Conservation (phyloP, 2,888 invertebrate genomes). For the Ochropleura plecta region DNA sequence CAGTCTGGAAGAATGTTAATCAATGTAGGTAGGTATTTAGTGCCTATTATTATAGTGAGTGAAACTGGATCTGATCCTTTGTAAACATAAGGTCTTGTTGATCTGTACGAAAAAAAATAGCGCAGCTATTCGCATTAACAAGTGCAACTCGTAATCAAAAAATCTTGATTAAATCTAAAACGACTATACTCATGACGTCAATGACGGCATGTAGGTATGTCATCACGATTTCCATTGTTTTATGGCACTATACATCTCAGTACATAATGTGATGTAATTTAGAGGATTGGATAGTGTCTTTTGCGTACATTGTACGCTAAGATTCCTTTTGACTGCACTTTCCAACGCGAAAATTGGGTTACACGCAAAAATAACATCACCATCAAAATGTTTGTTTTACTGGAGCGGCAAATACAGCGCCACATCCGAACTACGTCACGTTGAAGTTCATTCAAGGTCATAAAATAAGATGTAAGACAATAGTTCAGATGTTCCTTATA, state of each 20-base stretch:
- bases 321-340: no score
- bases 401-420: background rate
- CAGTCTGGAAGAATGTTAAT: background rate
- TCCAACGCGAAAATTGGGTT: no score
- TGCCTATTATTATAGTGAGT: background rate
- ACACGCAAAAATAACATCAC: no score
- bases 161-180: conserved; percentile 9
- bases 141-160: background rate
- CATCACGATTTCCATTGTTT: background rate
- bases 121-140: background rate
- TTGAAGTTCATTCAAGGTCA: background rate
- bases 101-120: background rate
- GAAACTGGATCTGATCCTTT: background rate
- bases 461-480: background rate
- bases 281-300: background rate
- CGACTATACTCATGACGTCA: conserved; percentile 4
- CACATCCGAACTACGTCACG: background rate
- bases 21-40: background rate
- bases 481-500: background rate
- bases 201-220: background rate
- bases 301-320: background rate
- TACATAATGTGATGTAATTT: background rate
- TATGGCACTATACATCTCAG: background rate
- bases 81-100: background rate
- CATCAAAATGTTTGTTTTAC: background rate